These are phyloP conservation scores for Lepus americanus DNA, from an alignment of 2,113 vertebrate genomes.

Conservation along the genomic window DNA sequence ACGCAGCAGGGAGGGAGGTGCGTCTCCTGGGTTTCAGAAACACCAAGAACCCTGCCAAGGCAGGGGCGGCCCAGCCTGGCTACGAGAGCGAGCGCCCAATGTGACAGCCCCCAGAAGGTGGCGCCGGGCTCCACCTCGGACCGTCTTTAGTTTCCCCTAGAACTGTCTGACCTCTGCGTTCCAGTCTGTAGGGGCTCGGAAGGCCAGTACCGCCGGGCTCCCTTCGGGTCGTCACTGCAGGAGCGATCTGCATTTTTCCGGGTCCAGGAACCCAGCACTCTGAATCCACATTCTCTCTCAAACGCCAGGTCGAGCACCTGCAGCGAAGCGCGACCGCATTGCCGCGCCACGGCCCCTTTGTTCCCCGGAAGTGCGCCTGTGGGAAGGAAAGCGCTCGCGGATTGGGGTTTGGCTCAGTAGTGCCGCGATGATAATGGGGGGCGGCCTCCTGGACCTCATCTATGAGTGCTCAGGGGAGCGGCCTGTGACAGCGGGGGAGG, in stretches of 20 bases:
- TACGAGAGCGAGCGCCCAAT: neutral
- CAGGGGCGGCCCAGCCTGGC: neutral
- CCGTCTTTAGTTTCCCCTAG: neutral
- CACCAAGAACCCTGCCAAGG: neutral
- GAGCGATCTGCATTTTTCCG: accelerated
- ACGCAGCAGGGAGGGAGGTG: neutral
- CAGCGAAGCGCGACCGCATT: accelerated
- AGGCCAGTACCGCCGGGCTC: accelerated
- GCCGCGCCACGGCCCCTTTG: neutral
- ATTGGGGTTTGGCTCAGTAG: accelerated
- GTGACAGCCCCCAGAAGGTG: neutral
- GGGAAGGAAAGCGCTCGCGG: neutral
- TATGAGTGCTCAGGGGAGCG: conserved; percentile 90
- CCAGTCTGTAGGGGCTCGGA: neutral
- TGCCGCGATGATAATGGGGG: conserved; percentile 68
- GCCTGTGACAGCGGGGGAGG: conserved; percentile 89
- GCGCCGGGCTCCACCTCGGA: neutral
- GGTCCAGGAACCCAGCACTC: accelerated
- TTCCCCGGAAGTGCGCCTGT: neutral
- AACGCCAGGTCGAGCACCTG: accelerated
- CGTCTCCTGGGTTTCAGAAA: neutral
- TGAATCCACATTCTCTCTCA: accelerated
- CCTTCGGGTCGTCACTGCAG: neutral
- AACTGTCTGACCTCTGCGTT: neutral
- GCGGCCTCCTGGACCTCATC: conserved; percentile 88